phyloP scores from a whole-genome alignment of 2,888 invertebrate species.

The Brachyptera putata region DNA sequence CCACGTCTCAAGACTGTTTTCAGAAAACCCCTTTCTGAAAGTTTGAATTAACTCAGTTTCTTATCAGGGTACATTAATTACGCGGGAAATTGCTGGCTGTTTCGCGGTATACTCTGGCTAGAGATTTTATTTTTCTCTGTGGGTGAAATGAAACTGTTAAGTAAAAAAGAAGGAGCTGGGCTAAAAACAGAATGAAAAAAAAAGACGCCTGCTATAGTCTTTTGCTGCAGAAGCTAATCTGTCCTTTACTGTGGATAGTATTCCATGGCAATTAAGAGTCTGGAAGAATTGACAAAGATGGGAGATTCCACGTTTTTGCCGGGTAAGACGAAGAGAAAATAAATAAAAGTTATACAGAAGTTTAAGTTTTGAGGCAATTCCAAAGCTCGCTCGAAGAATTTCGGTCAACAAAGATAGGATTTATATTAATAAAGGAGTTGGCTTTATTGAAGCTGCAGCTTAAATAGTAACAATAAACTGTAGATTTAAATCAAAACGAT shows the following conservation, averaged over 20 bases:
- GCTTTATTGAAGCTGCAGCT: too few relatives aligned
- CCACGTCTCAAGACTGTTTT: background rate
- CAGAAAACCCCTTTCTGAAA: slow-evolving; percentile 12
- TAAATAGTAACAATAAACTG: too few relatives aligned
- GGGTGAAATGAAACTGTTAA: background rate
- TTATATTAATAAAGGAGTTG: background rate
- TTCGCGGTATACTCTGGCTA: background rate
- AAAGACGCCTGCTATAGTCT: background rate
- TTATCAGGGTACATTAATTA: slow-evolving; percentile 25
- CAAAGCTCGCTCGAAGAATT: slow-evolving; percentile 4
- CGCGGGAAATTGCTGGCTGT: slow-evolving; percentile 16
- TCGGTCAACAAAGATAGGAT: slow-evolving; percentile 18
- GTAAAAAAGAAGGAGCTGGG: too few relatives aligned
- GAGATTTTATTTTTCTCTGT: background rate
- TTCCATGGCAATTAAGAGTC: slow-evolving; percentile 10
- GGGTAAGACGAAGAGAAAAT: slow-evolving; percentile 2
- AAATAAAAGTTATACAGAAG: slow-evolving; percentile 5
- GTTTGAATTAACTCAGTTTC: slow-evolving; percentile 23
- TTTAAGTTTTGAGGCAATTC: slow-evolving; percentile 6
- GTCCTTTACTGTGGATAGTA: slow-evolving; percentile 6
- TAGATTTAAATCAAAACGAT: too few relatives aligned
- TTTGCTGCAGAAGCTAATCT: slow-evolving; percentile 10
- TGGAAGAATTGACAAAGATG: slow-evolving; percentile 11
- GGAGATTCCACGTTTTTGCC: background rate
- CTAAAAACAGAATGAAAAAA: too few relatives aligned